These are phyloP conservation scores for Tenthredo mesomela DNA, from an alignment of 2,888 invertebrate genomes.

Conservation along the genomic window DNA sequence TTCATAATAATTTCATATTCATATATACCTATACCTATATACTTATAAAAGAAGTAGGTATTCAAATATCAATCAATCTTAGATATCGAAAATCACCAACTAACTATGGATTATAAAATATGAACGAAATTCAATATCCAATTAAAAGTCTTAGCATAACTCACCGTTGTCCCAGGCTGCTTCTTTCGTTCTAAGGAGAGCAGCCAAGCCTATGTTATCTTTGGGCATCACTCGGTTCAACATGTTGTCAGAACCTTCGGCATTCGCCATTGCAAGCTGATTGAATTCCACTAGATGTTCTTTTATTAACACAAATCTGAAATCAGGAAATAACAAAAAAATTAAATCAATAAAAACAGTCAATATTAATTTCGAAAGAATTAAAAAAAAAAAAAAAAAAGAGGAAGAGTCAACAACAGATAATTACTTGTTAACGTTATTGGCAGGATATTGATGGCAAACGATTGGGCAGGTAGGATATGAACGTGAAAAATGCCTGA, in stretches of 20 bases:
- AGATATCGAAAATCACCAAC: background rate
- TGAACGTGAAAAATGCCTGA: background rate
- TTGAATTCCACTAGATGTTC: conserved; percentile 99
- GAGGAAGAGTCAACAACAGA: background rate
- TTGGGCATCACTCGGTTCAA: conserved; percentile 99
- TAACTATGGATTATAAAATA: background rate
- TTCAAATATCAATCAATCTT: background rate
- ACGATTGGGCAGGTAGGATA: background rate
- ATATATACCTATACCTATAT: no score
- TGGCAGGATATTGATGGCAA: background rate
- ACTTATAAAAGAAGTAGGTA: background rate
- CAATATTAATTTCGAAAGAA: background rate
- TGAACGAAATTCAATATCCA: background rate
- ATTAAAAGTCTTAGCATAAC: conserved; percentile 61
- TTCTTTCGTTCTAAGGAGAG: conserved; percentile 96
- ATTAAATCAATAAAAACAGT: no score
- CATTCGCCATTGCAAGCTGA: conserved; percentile 98
- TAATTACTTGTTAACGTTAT: background rate
- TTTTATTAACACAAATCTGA: conserved; percentile 95
- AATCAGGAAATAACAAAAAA: conserved; percentile 63
- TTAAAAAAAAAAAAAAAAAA: background rate
- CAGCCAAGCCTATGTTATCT: conserved; percentile 98
- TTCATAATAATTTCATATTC: background rate
- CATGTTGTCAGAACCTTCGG: conserved; percentile 99
- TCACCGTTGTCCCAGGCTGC: conserved; percentile 95